phyloP scores from a whole-genome alignment of 2,797 vertebrate genomes.

The Sibirionetta formosa region DNA sequence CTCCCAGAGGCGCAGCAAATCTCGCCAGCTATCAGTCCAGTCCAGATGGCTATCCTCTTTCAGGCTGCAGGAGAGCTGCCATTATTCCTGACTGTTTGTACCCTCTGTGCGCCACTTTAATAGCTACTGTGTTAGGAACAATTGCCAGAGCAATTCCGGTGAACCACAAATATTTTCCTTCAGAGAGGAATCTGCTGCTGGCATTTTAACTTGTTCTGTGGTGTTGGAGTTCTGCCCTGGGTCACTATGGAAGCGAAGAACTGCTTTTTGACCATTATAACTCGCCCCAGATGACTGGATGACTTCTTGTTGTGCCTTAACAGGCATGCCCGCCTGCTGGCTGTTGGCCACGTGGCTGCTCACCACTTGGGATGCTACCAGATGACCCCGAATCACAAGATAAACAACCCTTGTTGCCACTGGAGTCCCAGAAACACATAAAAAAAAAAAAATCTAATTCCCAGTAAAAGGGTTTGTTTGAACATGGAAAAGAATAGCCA shows the following conservation, averaged over 20 bases:
- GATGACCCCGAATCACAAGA: conserved; percentile 41
- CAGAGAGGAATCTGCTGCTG: conserved; percentile 42
- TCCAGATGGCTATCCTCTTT: background rate
- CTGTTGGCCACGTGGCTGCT: conserved; percentile 19
- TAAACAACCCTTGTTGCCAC: conserved; percentile 55
- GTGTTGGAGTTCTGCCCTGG: conserved; percentile 53
- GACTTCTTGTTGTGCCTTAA: conserved; percentile 54
- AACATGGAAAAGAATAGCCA: background rate
- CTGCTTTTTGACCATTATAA: conserved; percentile 43
- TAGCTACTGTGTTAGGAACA: conserved; percentile 22
- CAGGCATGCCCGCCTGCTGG: conserved; percentile 40
- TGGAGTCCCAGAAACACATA: background rate
- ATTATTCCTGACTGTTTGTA: background rate
- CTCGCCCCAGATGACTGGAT: conserved; percentile 42
- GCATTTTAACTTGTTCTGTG: conserved; percentile 49
- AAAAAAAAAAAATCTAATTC: background rate
- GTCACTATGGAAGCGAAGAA: conserved; percentile 26
- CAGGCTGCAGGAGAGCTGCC: background rate
- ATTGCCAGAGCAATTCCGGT: conserved; percentile 54
- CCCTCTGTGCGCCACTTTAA: conserved; percentile 1
- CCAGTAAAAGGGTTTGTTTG: background rate
- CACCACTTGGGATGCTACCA: conserved; percentile 42
- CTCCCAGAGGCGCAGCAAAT: background rate
- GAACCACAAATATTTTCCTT: conserved; percentile 63
- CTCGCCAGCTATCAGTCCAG: background rate